A percentile compares a stretch with the other conserved stretches of the same genome.
Evolutionary conservation across 2,113 vertebrate genomes (phyloP).

Genomic region (Probosciger aterrimus): DNA sequence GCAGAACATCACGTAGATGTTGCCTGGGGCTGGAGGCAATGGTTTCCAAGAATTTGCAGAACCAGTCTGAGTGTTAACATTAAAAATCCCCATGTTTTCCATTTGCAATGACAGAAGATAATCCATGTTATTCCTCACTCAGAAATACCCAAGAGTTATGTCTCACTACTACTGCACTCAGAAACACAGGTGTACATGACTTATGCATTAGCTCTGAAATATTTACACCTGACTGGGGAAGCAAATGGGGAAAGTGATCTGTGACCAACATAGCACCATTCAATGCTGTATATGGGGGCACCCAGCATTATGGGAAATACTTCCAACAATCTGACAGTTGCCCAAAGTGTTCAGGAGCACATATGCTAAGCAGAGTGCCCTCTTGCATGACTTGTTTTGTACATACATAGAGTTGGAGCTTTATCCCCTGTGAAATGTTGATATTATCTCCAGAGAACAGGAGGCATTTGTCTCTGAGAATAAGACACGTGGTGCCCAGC

Average conservation of each 20-base stretch:
- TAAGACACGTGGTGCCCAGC: not conserved
- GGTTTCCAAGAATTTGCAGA: constrained; percentile 12
- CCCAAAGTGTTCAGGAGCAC: not conserved
- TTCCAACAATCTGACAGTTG: not conserved
- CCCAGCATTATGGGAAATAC: not conserved
- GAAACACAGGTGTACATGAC: constrained; percentile 44
- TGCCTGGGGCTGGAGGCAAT: not conserved
- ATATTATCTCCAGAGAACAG: not conserved
- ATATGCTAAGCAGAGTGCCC: not conserved
- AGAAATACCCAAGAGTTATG: constrained; percentile 33
- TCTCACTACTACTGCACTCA: not conserved
- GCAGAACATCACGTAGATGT: not conserved
- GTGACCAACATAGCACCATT: not conserved
- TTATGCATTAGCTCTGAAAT: constrained; percentile 57
- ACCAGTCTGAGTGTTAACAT: not conserved
- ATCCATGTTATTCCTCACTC: not conserved
- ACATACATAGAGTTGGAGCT: not conserved
- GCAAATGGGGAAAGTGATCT: constrained; percentile 24
- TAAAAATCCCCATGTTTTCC: constrained; percentile 1
- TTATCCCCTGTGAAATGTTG: not conserved
- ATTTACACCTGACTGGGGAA: constrained; percentile 45
- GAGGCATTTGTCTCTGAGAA: not conserved
- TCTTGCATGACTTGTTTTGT: not conserved
- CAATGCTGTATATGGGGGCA: not conserved
- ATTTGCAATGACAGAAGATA: not conserved